phyloP scores from a whole-genome alignment of 2,888 invertebrate genomes.

The Trichopoda pennipes region DNA sequence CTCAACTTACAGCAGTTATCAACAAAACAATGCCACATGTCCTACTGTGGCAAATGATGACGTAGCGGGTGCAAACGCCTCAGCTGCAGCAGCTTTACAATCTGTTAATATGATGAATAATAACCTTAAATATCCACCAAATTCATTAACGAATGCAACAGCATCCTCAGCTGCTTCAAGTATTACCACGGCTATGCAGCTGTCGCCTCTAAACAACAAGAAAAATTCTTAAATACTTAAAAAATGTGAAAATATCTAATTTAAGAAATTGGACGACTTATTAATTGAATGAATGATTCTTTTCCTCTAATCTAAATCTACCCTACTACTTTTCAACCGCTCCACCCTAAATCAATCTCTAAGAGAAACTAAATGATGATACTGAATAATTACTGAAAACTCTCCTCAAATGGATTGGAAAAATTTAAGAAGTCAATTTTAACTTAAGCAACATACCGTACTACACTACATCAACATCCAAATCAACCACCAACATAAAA shows the following conservation, averaged over 20 bases:
- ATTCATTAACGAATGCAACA: slow-evolving; percentile 42
- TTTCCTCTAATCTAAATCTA: slow-evolving; percentile 36
- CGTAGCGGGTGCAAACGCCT: slow-evolving; percentile 72
- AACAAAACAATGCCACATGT: slow-evolving; percentile 49
- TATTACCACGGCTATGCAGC: slow-evolving; percentile 67
- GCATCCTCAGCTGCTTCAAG: slow-evolving; percentile 52
- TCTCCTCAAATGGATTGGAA: slow-evolving; percentile 48
- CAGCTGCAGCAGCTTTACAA: slow-evolving; percentile 72
- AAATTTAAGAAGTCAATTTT: slow-evolving; percentile 49
- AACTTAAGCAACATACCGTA: slow-evolving; percentile 60
- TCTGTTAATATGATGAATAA: slow-evolving; percentile 67
- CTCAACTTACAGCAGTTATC: slow-evolving; percentile 36
- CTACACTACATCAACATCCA: no score
- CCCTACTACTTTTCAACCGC: slow-evolving; percentile 14
- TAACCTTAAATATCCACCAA: slow-evolving; percentile 23
- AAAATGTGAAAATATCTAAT: background rate
- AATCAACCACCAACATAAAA: no score
- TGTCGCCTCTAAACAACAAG: slow-evolving; percentile 65
- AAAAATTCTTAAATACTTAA: slow-evolving; percentile 55
- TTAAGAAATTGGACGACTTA: slow-evolving; percentile 3
- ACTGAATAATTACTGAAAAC: slow-evolving; percentile 34
- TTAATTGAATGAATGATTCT: slow-evolving; percentile 25
- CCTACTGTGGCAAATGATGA: slow-evolving; percentile 35
- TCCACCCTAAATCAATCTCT: slow-evolving; percentile 33
- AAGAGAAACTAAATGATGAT: slow-evolving; percentile 36